Conservation (phyloP, 2,888 invertebrate genomes). For the Sylvicola fuscatus region DNA sequence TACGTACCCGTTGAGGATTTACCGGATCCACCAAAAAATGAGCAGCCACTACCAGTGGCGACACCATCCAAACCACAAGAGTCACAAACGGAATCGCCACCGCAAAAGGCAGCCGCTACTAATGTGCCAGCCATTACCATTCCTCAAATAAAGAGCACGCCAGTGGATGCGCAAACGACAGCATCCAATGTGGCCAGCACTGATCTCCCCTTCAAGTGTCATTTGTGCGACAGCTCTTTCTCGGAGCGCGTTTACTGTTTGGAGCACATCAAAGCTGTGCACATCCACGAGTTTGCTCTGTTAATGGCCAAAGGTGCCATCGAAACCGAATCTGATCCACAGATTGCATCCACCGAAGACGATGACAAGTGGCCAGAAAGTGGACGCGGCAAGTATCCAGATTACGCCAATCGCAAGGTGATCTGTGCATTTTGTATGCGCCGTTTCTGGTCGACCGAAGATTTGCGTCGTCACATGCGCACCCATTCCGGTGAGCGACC, state of each 20-base stretch:
- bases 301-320: slow-evolving; percentile 66
- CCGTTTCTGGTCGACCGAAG: slow-evolving; percentile 89
- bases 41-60: slow-evolving; percentile 13
- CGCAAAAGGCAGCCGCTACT: slow-evolving; percentile 11
- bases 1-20: slow-evolving; percentile 29
- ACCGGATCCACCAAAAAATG: slow-evolving; percentile 20
- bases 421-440: slow-evolving; percentile 85
- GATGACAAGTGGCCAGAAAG: slow-evolving; percentile 44
- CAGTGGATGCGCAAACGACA: slow-evolving; percentile 5
- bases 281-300: slow-evolving; percentile 57
- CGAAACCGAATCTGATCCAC: slow-evolving; percentile 30
- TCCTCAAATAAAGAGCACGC: background rate
- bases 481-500: slow-evolving; percentile 86
- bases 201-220: slow-evolving; percentile 75
- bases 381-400: slow-evolving; percentile 60
- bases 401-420: slow-evolving; percentile 71
- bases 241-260: slow-evolving; percentile 58
- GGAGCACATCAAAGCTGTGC: slow-evolving; percentile 57
- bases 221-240: slow-evolving; percentile 77
- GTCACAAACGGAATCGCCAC: slow-evolving; percentile 16
- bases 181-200: slow-evolving; percentile 25
- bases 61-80: slow-evolving; percentile 18
- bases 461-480: slow-evolving; percentile 79
- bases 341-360: slow-evolving; percentile 29
- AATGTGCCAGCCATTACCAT: slow-evolving; percentile 2